These are phyloP conservation scores for Steinernema scapterisci DNA, from an alignment of 2,888 invertebrate genomes.

Conservation along the genomic window DNA sequence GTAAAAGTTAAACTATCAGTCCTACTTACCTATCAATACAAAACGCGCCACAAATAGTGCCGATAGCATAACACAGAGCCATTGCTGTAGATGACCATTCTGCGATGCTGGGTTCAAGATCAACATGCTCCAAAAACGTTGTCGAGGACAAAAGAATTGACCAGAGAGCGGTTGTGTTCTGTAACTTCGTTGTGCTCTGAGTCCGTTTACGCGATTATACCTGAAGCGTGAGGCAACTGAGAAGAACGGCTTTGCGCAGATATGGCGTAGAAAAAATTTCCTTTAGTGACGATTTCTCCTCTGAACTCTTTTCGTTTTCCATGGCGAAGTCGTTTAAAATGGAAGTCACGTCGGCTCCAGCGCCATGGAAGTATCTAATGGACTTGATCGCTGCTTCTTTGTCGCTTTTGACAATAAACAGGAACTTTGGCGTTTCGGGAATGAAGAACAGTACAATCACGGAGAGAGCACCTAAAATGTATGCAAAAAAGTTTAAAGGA, in stretches of 20 bases:
- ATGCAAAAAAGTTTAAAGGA: too few relatives aligned
- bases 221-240: constrained; percentile 46
- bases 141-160: constrained; percentile 55
- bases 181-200: constrained; percentile 22
- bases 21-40: constrained; percentile 51
- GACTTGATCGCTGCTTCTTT: constrained; percentile 43
- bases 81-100: constrained; percentile 54
- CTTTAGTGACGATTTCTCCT: constrained; percentile 32
- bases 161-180: constrained; percentile 57
- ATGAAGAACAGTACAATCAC: constrained; percentile 48
- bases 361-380: constrained; percentile 53
- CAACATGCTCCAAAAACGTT: constrained; percentile 42
- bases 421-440: constrained; percentile 57
- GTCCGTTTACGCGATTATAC: too few relatives aligned
- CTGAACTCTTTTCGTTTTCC: constrained; percentile 46
- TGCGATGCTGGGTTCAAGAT: constrained; percentile 43
- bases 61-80: constrained; percentile 52
- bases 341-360: constrained; percentile 40
- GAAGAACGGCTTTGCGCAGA: constrained; percentile 50
- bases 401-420: constrained; percentile 44
- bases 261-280: constrained; percentile 49
- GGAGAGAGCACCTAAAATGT: constrained; percentile 46
- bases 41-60: constrained; percentile 49
- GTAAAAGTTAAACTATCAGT: too few relatives aligned
- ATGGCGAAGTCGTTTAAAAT: constrained; percentile 49